Evolutionary conservation across 2,888 invertebrate genomes (phyloP), one percentile per base, ranked within the genome.

Genomic region (Andrena haemorrhoa): DNA sequence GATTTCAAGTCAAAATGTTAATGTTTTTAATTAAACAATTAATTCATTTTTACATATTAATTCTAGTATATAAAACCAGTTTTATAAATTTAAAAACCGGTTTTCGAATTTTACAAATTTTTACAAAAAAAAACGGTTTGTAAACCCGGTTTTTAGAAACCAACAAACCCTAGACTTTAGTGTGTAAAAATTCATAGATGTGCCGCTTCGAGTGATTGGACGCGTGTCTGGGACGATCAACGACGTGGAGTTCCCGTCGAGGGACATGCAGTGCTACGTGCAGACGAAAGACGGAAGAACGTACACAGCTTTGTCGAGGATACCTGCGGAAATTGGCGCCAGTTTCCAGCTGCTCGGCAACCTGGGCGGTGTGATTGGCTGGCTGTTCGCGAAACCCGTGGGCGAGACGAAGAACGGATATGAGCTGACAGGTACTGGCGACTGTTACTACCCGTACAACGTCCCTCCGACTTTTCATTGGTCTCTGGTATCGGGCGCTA

Each of bases 251-350:
- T 94, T 98, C 2, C 95, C 96, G 41, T 96, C 97, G 79, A 95
- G 97, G 35, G 97, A 98, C 92, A 95, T 99, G 80, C 99, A 99
- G 94, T 97, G 98, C 0, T 99, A 99, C 93, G 96, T 99, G 1
- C 97, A 98, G 5, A 97, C 98, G 75, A 95, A 96, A 26, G 98
- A 98, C 90, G 98, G 98, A 0, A 95, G 98, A 86, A 96, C 97
- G 1, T 99, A 99, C 93, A 98, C 98, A 0, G 99, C 99, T 0
- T 95, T 99, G 53, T 98, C 98, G 20, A 96, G 97, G 81, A 95
- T 98, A 5, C 97, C 97, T 0, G 94, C 95, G 4, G 94, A 95
- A 20, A 94, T 98, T 47, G 98, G 98, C 2, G 95, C 95, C 63
- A 97, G 97, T 90, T 95, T 98, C 88, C 97, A 98, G 93, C 95